These are phyloP conservation scores for Venturia canescens DNA, from an alignment of 1,140 invertebrate species.

Conservation along the genomic window DNA sequence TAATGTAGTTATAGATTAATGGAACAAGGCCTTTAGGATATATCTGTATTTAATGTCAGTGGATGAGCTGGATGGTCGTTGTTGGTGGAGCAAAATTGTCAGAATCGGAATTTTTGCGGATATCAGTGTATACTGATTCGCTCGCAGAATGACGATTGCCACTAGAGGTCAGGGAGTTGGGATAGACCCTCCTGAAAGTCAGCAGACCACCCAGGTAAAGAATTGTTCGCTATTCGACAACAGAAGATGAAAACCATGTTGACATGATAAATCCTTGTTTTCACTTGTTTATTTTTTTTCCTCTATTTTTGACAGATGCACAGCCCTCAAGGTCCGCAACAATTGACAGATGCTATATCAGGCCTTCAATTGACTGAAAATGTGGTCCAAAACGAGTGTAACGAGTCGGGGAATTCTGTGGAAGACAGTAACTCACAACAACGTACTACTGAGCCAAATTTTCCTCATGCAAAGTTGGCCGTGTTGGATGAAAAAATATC, in stretches of 20 bases:
- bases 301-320: slow-evolving; percentile 65
- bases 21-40: slow-evolving; percentile 74
- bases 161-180: slow-evolving; percentile 80
- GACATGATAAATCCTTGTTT: background rate
- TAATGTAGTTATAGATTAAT: slow-evolving; percentile 76
- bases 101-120: slow-evolving; percentile 57
- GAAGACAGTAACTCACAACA: slow-evolving; percentile 75
- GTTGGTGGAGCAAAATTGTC: slow-evolving; percentile 68
- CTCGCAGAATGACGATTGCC: slow-evolving; percentile 79
- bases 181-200: slow-evolving; percentile 78
- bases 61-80: slow-evolving; percentile 72
- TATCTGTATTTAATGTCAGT: slow-evolving; percentile 75
- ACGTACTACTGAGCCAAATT: slow-evolving; percentile 81
- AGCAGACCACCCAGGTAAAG: slow-evolving; percentile 78
- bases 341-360: slow-evolving; percentile 73
- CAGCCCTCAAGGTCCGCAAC: slow-evolving; percentile 75
- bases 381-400: slow-evolving; percentile 67
- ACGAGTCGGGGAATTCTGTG: slow-evolving; percentile 64
- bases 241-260: slow-evolving; percentile 37
- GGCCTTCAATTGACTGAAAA: slow-evolving; percentile 74
- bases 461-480: slow-evolving; percentile 91
- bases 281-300: slow-evolving; percentile 36
- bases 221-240: slow-evolving; percentile 39
- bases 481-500: slow-evolving; percentile 97
- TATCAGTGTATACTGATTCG: slow-evolving; percentile 21